Evolutionary conservation across 2,888 invertebrate species (phyloP).

Genomic region (Nycteola revayana): DNA sequence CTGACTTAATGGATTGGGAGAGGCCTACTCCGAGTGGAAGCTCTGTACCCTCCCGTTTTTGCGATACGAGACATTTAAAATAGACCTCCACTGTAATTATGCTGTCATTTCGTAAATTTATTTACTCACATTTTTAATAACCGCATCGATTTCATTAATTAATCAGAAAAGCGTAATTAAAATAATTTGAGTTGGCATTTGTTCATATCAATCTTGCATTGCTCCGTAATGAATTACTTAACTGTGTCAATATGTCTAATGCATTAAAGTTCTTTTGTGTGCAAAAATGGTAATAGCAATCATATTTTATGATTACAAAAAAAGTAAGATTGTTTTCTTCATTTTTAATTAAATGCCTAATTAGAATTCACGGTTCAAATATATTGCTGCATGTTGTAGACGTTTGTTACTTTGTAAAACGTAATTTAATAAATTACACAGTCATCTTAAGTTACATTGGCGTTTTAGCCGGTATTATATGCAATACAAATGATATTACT

Average conservation of each 20-base stretch:
- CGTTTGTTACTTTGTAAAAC: slow-evolving; percentile 19
- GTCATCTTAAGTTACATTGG: slow-evolving; percentile 45
- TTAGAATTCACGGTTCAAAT: too few species aligned
- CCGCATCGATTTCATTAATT: slow-evolving; percentile 53
- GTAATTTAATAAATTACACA: slow-evolving; percentile 49
- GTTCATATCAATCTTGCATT: too few species aligned
- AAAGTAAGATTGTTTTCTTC: too few species aligned
- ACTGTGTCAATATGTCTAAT: too few species aligned
- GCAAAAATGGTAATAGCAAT: too few species aligned
- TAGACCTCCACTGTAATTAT: slow-evolving; percentile 53
- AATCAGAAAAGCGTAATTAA: slow-evolving; percentile 38
- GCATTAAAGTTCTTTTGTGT: too few species aligned
- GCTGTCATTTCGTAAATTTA: slow-evolving; percentile 62
- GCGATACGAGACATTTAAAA: slow-evolving; percentile 49
- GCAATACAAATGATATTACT: slow-evolving; percentile 65
- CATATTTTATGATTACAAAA: too few species aligned
- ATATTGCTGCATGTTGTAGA: too few species aligned
- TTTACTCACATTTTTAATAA: slow-evolving; percentile 61
- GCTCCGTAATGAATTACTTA: too few species aligned
- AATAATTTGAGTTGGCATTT: slow-evolving; percentile 32
- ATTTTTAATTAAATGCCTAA: too few species aligned
- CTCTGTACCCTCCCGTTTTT: slow-evolving; percentile 39
- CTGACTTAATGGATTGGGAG: slow-evolving; percentile 56
- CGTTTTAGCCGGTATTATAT: slow-evolving; percentile 46
- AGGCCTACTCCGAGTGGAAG: slow-evolving; percentile 38